Evolutionary conservation across 2,888 invertebrate genomes (phyloP).

Genomic region (Xanthia icteritia): DNA sequence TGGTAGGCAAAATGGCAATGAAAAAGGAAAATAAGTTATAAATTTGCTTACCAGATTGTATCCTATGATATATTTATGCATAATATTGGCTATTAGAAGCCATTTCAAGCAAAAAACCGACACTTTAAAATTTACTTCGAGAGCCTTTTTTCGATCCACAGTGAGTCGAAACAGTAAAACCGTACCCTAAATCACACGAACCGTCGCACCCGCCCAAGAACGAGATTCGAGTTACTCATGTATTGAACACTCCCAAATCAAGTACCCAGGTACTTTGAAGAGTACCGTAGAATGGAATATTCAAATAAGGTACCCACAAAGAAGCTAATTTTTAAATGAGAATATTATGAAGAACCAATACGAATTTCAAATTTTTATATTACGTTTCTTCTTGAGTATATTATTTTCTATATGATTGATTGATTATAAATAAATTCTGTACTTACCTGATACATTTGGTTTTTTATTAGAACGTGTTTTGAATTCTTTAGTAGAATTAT

Average conservation of each 20-base stretch:
- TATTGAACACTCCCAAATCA: constrained; percentile 66
- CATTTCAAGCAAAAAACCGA: no score
- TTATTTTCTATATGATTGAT: constrained; percentile 59
- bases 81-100: no score
- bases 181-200: constrained; percentile 45
- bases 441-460: constrained; percentile 12
- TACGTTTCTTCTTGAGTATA: constrained; percentile 45
- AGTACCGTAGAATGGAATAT: constrained; percentile 57
- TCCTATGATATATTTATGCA: no score
- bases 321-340: constrained; percentile 68
- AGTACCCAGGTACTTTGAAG: constrained; percentile 51
- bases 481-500: constrained; percentile 19
- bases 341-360: constrained; percentile 67
- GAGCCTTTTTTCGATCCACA: no score
- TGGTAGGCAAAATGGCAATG: no score
- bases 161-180: constrained; percentile 27
- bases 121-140: no score
- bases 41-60: no score
- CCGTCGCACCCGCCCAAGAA: constrained; percentile 25
- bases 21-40: no score
- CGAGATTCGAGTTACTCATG: constrained; percentile 61
- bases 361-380: constrained; percentile 70
- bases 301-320: constrained; percentile 66
- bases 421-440: constrained; percentile 47
- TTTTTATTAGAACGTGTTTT: constrained; percentile 37